phyloP scores from a whole-genome alignment of 2,113 vertebrate species.

The Buteo buteo region DNA sequence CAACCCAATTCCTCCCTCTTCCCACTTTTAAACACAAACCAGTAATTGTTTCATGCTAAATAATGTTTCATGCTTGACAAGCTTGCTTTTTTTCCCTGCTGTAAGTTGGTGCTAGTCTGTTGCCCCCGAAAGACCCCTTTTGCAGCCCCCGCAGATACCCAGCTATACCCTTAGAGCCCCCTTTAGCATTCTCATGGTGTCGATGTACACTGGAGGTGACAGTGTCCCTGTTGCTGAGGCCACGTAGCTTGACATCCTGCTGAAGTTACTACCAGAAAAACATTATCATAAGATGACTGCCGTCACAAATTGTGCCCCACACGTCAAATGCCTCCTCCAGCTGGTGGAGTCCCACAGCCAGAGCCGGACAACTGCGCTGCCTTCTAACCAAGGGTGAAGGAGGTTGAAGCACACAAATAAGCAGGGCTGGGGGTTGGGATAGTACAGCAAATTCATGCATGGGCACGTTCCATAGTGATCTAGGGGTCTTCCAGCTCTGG shows the following conservation, averaged over 20 bases:
- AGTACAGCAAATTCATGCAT: fast-evolving
- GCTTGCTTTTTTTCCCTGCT: neutral
- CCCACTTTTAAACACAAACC: neutral
- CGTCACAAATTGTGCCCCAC: neutral
- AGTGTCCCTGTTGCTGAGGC: neutral
- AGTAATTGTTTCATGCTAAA: neutral
- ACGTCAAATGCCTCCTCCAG: neutral
- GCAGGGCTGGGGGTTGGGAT: neutral
- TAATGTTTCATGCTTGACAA: neutral
- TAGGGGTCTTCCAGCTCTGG: neutral
- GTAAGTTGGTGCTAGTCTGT: neutral
- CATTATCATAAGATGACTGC: neutral
- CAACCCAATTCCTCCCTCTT: neutral
- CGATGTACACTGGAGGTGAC: neutral
- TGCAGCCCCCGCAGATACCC: neutral
- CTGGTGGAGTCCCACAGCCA: neutral
- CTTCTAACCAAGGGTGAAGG: fast-evolving
- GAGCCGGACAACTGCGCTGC: neutral
- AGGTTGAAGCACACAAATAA: neutral
- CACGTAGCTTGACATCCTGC: neutral
- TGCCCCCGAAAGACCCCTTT: neutral
- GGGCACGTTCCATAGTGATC: fast-evolving
- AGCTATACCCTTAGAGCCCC: neutral
- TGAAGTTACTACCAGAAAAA: neutral
- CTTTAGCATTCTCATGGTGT: fast-evolving